phyloP scores from a whole-genome alignment of 1,140 invertebrate genomes.

The Anastrepha ludens region DNA sequence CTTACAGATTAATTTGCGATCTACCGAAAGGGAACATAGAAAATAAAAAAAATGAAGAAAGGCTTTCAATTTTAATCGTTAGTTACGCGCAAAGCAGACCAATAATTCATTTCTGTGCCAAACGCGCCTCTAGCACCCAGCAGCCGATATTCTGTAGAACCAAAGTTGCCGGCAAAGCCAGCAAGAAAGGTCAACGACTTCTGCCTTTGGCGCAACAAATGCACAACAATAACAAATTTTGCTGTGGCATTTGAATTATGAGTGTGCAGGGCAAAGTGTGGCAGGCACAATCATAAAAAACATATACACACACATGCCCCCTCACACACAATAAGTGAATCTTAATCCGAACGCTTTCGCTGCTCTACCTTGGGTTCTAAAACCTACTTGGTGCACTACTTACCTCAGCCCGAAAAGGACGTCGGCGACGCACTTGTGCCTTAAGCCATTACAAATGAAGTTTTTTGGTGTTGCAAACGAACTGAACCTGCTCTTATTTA shows the following conservation, averaged over 20 bases:
- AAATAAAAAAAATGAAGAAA: not conserved
- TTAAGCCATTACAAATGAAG: not conserved
- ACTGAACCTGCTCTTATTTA: conserved; percentile 39
- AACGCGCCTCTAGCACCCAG: not conserved
- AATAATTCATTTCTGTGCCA: conserved; percentile 18
- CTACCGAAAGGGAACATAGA: not conserved
- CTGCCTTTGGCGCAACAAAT: not conserved
- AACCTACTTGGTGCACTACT: not conserved
- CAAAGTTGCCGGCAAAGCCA: not conserved
- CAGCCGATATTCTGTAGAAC: not conserved
- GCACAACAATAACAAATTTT: not conserved
- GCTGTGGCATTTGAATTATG: conserved; percentile 11
- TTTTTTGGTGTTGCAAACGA: not conserved
- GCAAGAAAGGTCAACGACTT: conserved; percentile 2
- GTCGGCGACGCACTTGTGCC: not conserved
- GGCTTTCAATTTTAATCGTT: not conserved
- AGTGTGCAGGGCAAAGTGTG: not conserved
- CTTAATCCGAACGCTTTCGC: not conserved
- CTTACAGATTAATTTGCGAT: not conserved
- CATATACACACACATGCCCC: not conserved
- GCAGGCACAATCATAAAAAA: not conserved
- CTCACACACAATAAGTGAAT: not conserved
- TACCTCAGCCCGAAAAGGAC: not conserved
- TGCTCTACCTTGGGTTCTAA: not conserved
- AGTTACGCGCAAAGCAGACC: not conserved